Conservation (phyloP, 1,140 invertebrate species). For the Pararge aegeria region DNA sequence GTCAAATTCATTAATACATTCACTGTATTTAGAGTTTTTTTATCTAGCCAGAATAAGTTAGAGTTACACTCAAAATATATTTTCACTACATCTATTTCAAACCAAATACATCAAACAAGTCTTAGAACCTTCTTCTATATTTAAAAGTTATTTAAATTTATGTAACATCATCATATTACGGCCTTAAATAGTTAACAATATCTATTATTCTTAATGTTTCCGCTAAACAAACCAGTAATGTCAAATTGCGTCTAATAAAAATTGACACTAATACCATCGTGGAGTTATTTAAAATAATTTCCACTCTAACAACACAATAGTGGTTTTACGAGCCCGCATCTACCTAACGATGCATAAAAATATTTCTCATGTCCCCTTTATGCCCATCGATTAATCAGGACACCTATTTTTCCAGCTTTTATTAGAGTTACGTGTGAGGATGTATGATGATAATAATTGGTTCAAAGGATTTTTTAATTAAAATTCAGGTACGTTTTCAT, state of each 20-base stretch:
- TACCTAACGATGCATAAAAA: constrained; percentile 71
- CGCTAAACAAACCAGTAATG: background rate
- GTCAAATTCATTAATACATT: too few relatives aligned
- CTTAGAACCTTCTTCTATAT: too few relatives aligned
- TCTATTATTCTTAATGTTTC: background rate
- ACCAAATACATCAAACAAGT: too few relatives aligned
- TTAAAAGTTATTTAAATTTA: background rate
- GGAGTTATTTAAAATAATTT: constrained; percentile 23
- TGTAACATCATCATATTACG: too few relatives aligned
- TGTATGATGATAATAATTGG: background rate
- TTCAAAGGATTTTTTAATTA: too few relatives aligned
- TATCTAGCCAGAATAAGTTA: too few relatives aligned
- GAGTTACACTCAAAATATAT: too few relatives aligned
- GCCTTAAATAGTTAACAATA: too few relatives aligned
- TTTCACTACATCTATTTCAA: too few relatives aligned
- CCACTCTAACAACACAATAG: constrained; percentile 21
- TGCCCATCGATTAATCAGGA: constrained; percentile 69
- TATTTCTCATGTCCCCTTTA: constrained; percentile 68
- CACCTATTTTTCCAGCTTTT: constrained; percentile 20
- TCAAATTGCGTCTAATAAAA: constrained; percentile 14
- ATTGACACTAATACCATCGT: constrained; percentile 5
- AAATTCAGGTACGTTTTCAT: too few relatives aligned
- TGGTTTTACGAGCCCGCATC: constrained; percentile 31
- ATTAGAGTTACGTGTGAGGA: constrained; percentile 6
- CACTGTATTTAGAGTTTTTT: too few relatives aligned